Evolutionary conservation across 2,888 invertebrate species (phyloP).

Genomic region (Campoplex capitator): DNA sequence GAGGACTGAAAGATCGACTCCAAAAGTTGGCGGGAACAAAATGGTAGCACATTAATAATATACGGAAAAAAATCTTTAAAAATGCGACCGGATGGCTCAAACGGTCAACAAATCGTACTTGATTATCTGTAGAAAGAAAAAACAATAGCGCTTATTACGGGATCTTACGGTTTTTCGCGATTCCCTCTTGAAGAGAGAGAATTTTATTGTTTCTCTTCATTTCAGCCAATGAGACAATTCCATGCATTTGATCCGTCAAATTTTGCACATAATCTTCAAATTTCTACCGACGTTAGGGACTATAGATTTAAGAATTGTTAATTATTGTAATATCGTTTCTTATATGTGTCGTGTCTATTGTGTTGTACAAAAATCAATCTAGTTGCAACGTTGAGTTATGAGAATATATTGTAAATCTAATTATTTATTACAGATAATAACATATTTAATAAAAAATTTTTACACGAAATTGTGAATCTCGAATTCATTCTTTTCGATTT

Average conservation of each 20-base stretch:
- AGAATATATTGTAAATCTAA: constrained; percentile 57
- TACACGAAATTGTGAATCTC: constrained; percentile 44
- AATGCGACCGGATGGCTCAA: constrained; percentile 26
- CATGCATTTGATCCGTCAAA: neutral
- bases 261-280: constrained; percentile 43
- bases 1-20: constrained; percentile 88
- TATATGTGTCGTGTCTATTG: constrained; percentile 43
- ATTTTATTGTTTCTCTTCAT: constrained; percentile 10
- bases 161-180: constrained; percentile 3
- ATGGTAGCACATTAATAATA: constrained; percentile 52
- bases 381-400: constrained; percentile 45
- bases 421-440: constrained; percentile 65
- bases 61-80: neutral
- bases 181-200: neutral
- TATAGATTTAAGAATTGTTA: constrained; percentile 51
- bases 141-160: constrained; percentile 19
- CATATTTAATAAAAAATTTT: constrained; percentile 67
- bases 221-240: neutral
- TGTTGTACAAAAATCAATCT: constrained; percentile 36
- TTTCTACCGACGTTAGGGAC: constrained; percentile 25
- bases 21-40: constrained; percentile 85
- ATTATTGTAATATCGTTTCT: constrained; percentile 47
- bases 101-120: constrained; percentile 6
- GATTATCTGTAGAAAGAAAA: constrained; percentile 12
- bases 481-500: neutral